Evolutionary conservation across 2,113 vertebrate genomes (phyloP).

Genomic region (Microcebus murinus): DNA sequence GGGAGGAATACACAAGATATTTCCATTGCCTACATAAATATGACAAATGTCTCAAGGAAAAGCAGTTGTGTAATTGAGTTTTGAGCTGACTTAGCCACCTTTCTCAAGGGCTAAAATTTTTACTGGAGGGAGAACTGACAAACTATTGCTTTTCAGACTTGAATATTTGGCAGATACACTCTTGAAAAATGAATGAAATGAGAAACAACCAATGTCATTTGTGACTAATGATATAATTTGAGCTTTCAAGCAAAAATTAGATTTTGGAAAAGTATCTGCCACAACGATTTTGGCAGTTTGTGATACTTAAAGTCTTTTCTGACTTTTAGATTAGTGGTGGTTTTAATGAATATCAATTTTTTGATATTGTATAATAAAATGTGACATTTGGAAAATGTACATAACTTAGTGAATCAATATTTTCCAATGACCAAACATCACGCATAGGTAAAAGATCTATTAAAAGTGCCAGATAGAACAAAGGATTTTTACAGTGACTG

Average conservation of each 20-base stretch:
- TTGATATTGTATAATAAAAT: background rate
- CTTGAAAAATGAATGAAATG: conserved; percentile 6
- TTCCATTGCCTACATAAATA: background rate
- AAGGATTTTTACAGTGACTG: background rate
- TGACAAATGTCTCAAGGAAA: background rate
- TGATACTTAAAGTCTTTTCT: background rate
- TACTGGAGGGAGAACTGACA: background rate
- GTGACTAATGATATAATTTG: background rate
- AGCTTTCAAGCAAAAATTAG: background rate
- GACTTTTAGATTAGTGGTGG: background rate
- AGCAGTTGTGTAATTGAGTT: background rate
- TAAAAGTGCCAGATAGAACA: background rate
- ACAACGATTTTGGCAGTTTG: background rate
- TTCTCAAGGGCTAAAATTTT: conserved; percentile 2
- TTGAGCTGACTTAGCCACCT: background rate
- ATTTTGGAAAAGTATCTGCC: background rate
- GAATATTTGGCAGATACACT: background rate
- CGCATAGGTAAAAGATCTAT: background rate
- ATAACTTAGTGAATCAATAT: background rate
- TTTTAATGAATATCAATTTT: background rate
- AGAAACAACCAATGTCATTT: background rate
- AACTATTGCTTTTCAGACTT: background rate
- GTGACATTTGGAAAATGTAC: background rate
- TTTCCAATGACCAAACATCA: background rate
- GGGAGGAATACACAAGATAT: background rate